Evolutionary conservation across 2,113 vertebrate species (phyloP).

Genomic region (Paratilapia polleni): DNA sequence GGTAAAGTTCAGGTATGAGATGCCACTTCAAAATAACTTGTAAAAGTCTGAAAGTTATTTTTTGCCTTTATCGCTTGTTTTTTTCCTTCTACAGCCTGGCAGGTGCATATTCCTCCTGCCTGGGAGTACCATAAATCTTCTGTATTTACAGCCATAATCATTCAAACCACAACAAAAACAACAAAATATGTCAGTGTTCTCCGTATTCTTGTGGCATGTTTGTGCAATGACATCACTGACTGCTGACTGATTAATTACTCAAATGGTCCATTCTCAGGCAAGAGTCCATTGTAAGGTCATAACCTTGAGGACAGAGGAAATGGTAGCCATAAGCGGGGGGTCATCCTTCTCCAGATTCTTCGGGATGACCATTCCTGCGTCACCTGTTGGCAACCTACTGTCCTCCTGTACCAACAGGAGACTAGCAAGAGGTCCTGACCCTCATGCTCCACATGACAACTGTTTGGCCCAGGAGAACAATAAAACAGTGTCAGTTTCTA

Average conservation of each 20-base stretch:
- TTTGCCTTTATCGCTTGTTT: neutral
- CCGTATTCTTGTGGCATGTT: constrained; percentile 57
- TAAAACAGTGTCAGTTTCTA: constrained; percentile 86
- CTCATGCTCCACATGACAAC: constrained; percentile 19
- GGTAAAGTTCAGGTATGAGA: neutral
- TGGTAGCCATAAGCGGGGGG: constrained; percentile 63
- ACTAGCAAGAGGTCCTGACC: constrained; percentile 37
- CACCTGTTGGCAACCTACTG: constrained; percentile 66
- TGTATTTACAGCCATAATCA: constrained; percentile 41
- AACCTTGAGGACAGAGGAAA: constrained; percentile 76
- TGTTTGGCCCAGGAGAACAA: constrained; percentile 74
- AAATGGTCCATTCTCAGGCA: constrained; percentile 67
- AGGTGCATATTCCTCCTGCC: constrained; percentile 56
- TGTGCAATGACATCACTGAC: constrained; percentile 74
- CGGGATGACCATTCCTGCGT: constrained; percentile 45
- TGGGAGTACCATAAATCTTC: constrained; percentile 56
- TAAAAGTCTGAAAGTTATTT: neutral
- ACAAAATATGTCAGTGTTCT: constrained; percentile 52
- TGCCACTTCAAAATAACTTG: neutral
- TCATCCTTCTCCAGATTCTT: constrained; percentile 72
- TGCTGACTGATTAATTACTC: constrained; percentile 69
- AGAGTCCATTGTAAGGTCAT: constrained; percentile 69
- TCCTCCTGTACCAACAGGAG: constrained; percentile 24
- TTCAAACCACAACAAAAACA: constrained; percentile 55
- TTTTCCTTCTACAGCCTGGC: constrained; percentile 14